Percentiles rank a stretch among this genome's conserved stretches.
Conservation (phyloP, 35 echinoderm and acorn worm species). For the Apostichopus californicus region DNA sequence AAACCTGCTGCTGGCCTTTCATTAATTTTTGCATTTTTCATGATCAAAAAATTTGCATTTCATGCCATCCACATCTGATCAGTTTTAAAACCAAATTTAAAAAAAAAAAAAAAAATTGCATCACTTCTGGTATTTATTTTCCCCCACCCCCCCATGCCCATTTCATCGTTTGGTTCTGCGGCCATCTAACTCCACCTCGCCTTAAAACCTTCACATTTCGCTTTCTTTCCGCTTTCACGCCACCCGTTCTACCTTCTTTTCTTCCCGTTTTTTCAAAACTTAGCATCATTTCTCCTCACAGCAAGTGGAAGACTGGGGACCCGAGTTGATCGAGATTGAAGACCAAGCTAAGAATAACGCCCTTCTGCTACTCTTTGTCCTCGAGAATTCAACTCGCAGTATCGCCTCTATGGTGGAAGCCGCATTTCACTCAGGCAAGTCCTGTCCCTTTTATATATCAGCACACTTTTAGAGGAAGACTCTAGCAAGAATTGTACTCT, state of each 20-base stretch:
- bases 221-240: not conserved
- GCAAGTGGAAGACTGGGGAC: conserved; percentile 95
- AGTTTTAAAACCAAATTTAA: no score
- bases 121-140: not conserved
- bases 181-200: not conserved
- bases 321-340: conserved; percentile 93
- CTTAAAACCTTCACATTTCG: not conserved
- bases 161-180: not conserved
- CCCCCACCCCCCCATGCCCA: not conserved
- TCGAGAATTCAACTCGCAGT: conserved; percentile 87
- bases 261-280: conserved; percentile 17
- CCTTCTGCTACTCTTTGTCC: conserved; percentile 89
- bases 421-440: conserved; percentile 82
- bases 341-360: conserved; percentile 90
- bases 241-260: conserved; percentile 22
- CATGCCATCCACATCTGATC: no score
- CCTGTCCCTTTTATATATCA: no score
- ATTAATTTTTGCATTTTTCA: no score
- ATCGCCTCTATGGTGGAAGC: conserved; percentile 96
- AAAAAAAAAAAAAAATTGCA: no score
- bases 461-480: no score
- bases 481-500: no score
- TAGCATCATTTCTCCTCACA: conserved; percentile 60
- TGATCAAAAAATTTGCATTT: no score
- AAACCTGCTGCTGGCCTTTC: no score